Evolutionary conservation across 2,888 invertebrate species (phyloP), one percentile per base, ranked within the genome.

Genomic region (Pachliopta kotzebuea): DNA sequence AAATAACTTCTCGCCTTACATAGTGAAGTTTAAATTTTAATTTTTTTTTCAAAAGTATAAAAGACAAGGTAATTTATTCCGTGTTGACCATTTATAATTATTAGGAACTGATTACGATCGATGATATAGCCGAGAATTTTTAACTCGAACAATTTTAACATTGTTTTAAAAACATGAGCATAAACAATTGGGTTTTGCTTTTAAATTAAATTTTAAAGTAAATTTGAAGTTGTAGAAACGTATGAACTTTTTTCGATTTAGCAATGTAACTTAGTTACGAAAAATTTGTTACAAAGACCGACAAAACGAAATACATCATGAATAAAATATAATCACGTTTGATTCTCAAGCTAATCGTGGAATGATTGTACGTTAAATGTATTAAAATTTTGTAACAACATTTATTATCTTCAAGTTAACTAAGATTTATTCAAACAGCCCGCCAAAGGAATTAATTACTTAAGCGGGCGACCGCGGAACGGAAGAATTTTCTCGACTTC

Each of bases 401-500:
- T 73, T 73, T 72, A 74, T 73, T 74, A 77, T 68, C 68, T 71
- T 72, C 62, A 71, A 76, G 76, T 78, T 74, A 71, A 70, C 71
- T 68, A 67, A 67, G 71, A 84, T 83, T 83, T 84, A 82, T 80
- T 81, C 77, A 80, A 83, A 81, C 77, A 73, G 78, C 72, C 70
- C 71, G 71, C 77, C 75, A 78, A 81, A 83, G 82, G 81, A 84
- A 82, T 86, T 87, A 85, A 86, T 86, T 84, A 85, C 81, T 84
- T 81, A 81, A 78, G 76, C 71, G 74, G 76, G 75, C 72, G 71
- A 76, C 72, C 67, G 69, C 67, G 68, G 65, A 68, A 71, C 74
- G 74, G 76, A 79, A 77, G 75, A 80, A 79, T 71, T 79, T 52
- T 78, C 67, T 60, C 66, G 24, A 31, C 53, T 61, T 45, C 63